Conservation (phyloP, 2,888 invertebrate species). For the Ophonus ardosiacus region DNA sequence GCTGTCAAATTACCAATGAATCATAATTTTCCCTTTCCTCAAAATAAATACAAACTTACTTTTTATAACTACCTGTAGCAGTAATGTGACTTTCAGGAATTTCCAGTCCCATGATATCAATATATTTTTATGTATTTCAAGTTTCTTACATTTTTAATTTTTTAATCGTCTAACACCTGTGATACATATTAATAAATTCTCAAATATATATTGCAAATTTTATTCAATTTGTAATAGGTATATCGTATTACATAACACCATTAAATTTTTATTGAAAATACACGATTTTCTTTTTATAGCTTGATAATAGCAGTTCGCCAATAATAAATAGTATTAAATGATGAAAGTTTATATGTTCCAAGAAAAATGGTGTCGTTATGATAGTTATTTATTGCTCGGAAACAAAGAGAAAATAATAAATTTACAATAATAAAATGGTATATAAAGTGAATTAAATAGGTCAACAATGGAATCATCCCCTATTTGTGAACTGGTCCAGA, state of each 20-base stretch:
- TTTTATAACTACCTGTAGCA: too few species aligned
- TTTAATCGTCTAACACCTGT: conserved; percentile 1
- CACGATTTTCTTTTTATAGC: conserved; percentile 21
- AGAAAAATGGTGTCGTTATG: conserved; percentile 3
- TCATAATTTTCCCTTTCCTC: neutral
- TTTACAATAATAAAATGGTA: neutral
- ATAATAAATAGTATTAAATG: conserved; percentile 1
- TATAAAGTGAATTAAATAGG: neutral
- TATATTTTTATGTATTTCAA: neutral
- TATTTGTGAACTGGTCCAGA: conserved; percentile 24
- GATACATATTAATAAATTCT: neutral
- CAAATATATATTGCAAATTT: neutral
- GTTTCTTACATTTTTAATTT: neutral
- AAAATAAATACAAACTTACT: neutral
- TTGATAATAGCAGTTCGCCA: neutral
- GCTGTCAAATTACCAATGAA: conserved; percentile 38
- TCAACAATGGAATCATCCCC: conserved; percentile 6
- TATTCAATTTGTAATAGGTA: conserved; percentile 6
- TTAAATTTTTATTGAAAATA: conserved; percentile 32
- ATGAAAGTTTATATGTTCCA: conserved; percentile 12
- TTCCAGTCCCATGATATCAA: neutral
- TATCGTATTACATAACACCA: conserved; percentile 23
- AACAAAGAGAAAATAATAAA: conserved; percentile 10
- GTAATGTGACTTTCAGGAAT: neutral
- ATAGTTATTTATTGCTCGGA: neutral